phyloP scores from a whole-genome alignment of 2,888 invertebrate genomes.

The Drosophila infuscata region DNA sequence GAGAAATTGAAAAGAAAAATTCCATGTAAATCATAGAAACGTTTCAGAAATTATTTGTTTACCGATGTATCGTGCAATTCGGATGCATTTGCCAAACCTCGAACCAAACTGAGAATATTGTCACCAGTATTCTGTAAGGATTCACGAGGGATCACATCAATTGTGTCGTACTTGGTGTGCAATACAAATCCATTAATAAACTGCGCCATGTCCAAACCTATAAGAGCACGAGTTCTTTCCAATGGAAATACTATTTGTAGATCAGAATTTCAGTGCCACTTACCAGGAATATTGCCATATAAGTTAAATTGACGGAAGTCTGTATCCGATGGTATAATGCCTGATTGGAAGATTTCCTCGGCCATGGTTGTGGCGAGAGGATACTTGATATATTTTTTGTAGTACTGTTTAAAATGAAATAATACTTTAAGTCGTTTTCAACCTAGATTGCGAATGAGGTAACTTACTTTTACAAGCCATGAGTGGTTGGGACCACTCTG shows the following conservation, averaged over 20 bases:
- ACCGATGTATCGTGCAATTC: constrained; percentile 44
- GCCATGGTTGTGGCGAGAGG: constrained; percentile 86
- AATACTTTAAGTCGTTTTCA: background rate
- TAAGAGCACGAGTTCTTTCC: background rate
- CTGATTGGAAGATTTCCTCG: constrained; percentile 87
- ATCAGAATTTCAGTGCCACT: background rate
- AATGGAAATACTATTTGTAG: background rate
- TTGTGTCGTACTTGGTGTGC: constrained; percentile 90
- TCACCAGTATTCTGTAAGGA: constrained; percentile 91
- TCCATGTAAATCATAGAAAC: background rate
- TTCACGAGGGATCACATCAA: constrained; percentile 87
- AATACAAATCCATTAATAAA: constrained; percentile 91
- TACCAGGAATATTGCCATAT: constrained; percentile 86
- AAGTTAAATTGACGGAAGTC: constrained; percentile 89
- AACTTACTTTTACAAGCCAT: constrained; percentile 87
- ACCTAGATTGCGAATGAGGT: background rate
- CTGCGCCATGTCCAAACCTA: constrained; percentile 91
- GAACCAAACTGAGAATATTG: constrained; percentile 87
- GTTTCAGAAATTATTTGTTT: background rate
- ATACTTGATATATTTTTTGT: constrained; percentile 85
- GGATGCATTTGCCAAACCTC: constrained; percentile 53
- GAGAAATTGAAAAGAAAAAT: background rate
- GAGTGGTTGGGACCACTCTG: constrained; percentile 92
- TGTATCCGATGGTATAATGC: constrained; percentile 88
- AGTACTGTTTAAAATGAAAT: constrained; percentile 80